Percentiles rank a stretch among this genome's conserved stretches.
Evolutionary conservation across 2,888 invertebrate species (phyloP).

Genomic region (Lithophane semibrunnea): DNA sequence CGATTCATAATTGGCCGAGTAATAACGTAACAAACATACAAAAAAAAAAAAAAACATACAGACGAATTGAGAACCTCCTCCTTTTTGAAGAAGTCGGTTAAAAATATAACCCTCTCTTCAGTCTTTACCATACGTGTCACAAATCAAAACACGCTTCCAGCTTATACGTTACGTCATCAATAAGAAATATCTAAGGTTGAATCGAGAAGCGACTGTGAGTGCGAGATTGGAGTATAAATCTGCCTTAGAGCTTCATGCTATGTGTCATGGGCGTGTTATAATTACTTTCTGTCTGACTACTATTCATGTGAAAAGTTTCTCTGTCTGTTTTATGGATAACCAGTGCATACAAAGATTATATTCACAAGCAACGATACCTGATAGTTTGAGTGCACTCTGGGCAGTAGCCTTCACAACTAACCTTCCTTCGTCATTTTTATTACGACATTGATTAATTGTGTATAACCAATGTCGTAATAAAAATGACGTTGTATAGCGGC

Average conservation of each 20-base stretch:
- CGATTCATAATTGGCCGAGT: no score
- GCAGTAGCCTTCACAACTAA: neutral
- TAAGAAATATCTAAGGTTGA: conserved; percentile 73
- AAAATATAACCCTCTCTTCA: neutral
- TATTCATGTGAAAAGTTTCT: conserved; percentile 26
- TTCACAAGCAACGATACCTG: neutral
- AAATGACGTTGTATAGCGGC: neutral
- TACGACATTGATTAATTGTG: no score
- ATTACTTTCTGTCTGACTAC: conserved; percentile 60
- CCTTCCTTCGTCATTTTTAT: neutral
- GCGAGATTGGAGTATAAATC: conserved; percentile 79
- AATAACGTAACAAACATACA: no score
- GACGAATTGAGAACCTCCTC: no score
- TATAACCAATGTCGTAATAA: no score
- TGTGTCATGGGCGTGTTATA: conserved; percentile 66
- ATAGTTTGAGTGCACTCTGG: neutral
- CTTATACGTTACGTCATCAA: conserved; percentile 54
- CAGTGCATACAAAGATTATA: neutral
- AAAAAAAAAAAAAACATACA: no score
- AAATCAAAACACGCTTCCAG: conserved; percentile 22
- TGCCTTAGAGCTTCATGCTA: conserved; percentile 70
- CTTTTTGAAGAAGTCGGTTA: no score
- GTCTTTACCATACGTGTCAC: neutral
- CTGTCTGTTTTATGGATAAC: neutral
- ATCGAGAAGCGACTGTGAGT: conserved; percentile 75